Percentiles rank a stretch among this genome's conserved stretches.
These are phyloP conservation scores for Psittacula derbiana DNA, from an alignment of 2,797 vertebrate genomes.

Conservation along the genomic window DNA sequence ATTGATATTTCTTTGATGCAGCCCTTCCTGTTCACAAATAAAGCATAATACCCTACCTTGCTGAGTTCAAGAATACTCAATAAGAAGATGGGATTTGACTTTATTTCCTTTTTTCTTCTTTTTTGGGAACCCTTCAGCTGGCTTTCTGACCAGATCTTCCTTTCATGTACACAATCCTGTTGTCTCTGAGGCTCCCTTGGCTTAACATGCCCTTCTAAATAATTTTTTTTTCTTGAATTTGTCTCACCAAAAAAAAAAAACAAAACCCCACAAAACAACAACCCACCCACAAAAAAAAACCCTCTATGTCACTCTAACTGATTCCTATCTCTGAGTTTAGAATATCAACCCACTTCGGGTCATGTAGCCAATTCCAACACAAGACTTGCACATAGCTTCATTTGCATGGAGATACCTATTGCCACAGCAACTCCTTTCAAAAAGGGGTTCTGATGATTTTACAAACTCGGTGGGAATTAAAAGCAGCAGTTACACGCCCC, in stretches of 20 bases:
- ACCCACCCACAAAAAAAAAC: not conserved
- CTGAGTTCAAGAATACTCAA: not conserved
- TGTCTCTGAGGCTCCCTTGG: not conserved
- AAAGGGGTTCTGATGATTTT: not conserved
- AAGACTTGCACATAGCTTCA: not conserved
- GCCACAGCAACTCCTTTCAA: not conserved
- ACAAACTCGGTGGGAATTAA: not conserved
- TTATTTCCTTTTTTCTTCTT: not conserved
- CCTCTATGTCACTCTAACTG: not conserved
- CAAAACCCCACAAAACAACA: not conserved
- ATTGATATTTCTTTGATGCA: not conserved
- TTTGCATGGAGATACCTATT: not conserved
- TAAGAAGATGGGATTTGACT: not conserved
- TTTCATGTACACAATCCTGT: not conserved
- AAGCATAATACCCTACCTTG: not conserved
- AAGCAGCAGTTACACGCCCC: not conserved
- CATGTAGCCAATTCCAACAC: not conserved
- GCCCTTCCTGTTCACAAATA: not conserved
- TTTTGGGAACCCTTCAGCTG: not conserved
- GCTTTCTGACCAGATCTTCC: not conserved
- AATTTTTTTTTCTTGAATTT: not conserved
- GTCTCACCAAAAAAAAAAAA: not conserved
- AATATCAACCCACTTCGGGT: not conserved
- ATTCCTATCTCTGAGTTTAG: not conserved
- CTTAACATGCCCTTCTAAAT: not conserved